Evolutionary conservation across 1,140 invertebrate species (phyloP).

Genomic region (Camponotus vicinus): DNA sequence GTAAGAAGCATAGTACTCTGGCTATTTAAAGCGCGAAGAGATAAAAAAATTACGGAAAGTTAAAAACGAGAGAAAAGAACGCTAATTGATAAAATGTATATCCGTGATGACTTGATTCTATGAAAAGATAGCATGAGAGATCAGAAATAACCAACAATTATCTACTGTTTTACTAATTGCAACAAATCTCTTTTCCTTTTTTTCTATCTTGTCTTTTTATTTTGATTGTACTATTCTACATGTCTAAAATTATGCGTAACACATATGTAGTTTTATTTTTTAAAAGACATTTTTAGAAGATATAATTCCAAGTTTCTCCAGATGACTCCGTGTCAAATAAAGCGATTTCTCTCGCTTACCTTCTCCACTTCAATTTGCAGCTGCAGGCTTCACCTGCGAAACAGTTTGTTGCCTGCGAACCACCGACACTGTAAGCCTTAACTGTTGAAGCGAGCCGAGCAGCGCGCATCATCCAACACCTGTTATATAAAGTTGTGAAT

Average conservation of each 20-base stretch:
- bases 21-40: slow-evolving; percentile 34
- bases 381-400: slow-evolving; percentile 76
- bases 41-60: slow-evolving; percentile 14
- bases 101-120: background rate
- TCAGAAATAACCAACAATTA: background rate
- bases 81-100: slow-evolving; percentile 23
- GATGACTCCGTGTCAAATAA: slow-evolving; percentile 70
- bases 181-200: background rate
- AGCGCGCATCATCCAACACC: slow-evolving; percentile 73
- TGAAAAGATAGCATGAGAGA: background rate
- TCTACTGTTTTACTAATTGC: background rate
- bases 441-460: slow-evolving; percentile 71
- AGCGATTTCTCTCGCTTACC: slow-evolving; percentile 67
- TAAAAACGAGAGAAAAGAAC: background rate
- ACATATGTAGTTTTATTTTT: background rate
- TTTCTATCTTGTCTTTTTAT: background rate
- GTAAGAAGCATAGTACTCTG: slow-evolving; percentile 31
- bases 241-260: background rate
- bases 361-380: slow-evolving; percentile 62
- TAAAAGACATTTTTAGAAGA: background rate
- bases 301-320: slow-evolving; percentile 1
- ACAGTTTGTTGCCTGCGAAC: slow-evolving; percentile 71
- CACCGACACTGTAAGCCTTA: slow-evolving; percentile 65
- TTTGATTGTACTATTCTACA: background rate
- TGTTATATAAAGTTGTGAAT: slow-evolving; percentile 66